Conservation (phyloP, 2,888 invertebrate genomes). For the Nemotelus nigrinus region DNA sequence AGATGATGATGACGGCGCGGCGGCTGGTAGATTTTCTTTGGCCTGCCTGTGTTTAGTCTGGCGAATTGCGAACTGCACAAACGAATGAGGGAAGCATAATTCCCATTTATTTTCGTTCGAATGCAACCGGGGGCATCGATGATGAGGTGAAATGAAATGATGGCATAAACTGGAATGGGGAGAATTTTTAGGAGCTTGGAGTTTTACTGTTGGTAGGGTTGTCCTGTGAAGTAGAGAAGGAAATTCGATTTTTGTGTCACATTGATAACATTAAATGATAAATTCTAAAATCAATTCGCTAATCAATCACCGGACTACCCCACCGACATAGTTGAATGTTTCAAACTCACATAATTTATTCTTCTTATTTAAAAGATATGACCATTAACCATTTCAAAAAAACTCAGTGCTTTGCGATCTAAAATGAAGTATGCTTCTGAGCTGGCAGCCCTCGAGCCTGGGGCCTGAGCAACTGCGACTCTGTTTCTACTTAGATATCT, state of each 20-base stretch:
- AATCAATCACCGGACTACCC: too few relatives aligned
- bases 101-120: slow-evolving; percentile 42
- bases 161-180: neutral
- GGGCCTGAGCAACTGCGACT: neutral
- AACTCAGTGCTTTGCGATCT: too few relatives aligned
- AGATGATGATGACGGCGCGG: slow-evolving; percentile 37
- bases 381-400: too few relatives aligned
- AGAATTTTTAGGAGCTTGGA: slow-evolving; percentile 20
- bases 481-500: neutral
- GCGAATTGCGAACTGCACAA: neutral
- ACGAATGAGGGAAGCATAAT: slow-evolving; percentile 29
- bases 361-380: too few relatives aligned
- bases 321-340: too few relatives aligned
- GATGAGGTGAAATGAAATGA: slow-evolving; percentile 20
- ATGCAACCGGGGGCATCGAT: slow-evolving; percentile 25
- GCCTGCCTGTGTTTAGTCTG: slow-evolving; percentile 37
- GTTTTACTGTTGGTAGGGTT: neutral
- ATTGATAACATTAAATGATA: too few relatives aligned
- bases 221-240: too few relatives aligned
- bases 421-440: too few relatives aligned
- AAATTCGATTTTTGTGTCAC: too few relatives aligned
- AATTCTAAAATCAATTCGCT: too few relatives aligned
- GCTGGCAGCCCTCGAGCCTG: too few relatives aligned
- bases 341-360: too few relatives aligned
- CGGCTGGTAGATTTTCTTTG: slow-evolving; percentile 29